These are phyloP conservation scores for Semnornis frantzii DNA, from an alignment of 2,113 vertebrate genomes.

Conservation along the genomic window DNA sequence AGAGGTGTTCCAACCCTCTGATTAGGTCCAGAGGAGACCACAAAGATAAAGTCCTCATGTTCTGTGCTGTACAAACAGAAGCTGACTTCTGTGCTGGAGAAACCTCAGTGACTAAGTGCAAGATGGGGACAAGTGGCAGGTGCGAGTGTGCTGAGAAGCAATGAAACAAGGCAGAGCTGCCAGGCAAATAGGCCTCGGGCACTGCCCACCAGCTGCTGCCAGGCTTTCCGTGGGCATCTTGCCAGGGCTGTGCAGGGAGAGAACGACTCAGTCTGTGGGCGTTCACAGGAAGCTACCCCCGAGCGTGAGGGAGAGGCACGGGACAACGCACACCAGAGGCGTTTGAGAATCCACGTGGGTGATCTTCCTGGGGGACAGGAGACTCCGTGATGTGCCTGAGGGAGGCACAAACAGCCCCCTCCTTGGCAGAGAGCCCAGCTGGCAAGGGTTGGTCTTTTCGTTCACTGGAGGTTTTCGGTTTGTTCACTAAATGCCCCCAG, in stretches of 20 bases:
- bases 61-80: background rate
- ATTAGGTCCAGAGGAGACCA: too few species aligned
- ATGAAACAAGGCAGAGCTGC: background rate
- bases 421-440: background rate
- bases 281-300: slow-evolving; percentile 30
- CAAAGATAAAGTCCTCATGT: background rate
- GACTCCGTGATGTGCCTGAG: background rate
- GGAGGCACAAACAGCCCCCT: background rate
- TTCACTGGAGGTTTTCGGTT: background rate
- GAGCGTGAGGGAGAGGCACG: background rate
- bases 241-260: background rate
- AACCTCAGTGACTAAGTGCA: background rate
- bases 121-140: background rate
- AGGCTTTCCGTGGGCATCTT: background rate
- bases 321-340: background rate
- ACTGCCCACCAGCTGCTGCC: slow-evolving; percentile 22
- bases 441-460: background rate
- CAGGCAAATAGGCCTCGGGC: background rate
- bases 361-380: background rate
- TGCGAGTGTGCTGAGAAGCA: background rate
- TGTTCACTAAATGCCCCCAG: background rate
- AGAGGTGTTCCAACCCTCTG: too few species aligned
- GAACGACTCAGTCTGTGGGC: background rate
- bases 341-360: slow-evolving; percentile 2
- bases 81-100: background rate